Conservation (phyloP, 2,888 invertebrate genomes). For the Ptilodon capucinus region DNA sequence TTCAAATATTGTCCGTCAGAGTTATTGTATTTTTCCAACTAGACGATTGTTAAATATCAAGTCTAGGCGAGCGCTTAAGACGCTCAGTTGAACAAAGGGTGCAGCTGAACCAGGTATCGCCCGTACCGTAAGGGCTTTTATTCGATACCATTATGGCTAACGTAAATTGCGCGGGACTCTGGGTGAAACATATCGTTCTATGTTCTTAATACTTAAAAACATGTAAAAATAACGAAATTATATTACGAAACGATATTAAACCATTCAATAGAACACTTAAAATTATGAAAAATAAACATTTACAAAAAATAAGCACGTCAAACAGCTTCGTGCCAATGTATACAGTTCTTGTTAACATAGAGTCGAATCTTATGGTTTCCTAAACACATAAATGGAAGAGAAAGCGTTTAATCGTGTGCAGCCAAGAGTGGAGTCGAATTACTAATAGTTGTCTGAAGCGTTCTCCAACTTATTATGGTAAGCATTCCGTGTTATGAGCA, state of each 20-base stretch:
- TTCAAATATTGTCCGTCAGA: background rate
- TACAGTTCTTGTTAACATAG: slow-evolving; percentile 69
- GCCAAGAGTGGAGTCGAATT: slow-evolving; percentile 80
- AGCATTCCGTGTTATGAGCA: slow-evolving; percentile 81
- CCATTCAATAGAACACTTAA: slow-evolving; percentile 77
- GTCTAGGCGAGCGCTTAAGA: background rate
- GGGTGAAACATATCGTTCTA: background rate
- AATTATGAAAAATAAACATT: slow-evolving; percentile 66
- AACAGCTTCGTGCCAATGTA: slow-evolving; percentile 80
- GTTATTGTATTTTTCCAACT: background rate
- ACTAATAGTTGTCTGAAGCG: slow-evolving; percentile 80
- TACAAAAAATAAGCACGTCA: slow-evolving; percentile 81
- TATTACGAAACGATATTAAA: slow-evolving; percentile 64
- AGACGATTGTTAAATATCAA: background rate
- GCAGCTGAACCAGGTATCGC: slow-evolving; percentile 13
- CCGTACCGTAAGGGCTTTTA: slow-evolving; percentile 15
- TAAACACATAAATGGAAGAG: slow-evolving; percentile 80
- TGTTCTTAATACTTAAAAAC: slow-evolving; percentile 36
- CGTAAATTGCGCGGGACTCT: slow-evolving; percentile 12
- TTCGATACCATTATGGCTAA: slow-evolving; percentile 7
- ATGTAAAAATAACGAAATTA: slow-evolving; percentile 49
- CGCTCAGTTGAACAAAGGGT: background rate
- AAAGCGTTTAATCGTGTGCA: slow-evolving; percentile 78
- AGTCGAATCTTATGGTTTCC: slow-evolving; percentile 65
- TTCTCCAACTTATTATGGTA: slow-evolving; percentile 69